Conservation (phyloP, 2,888 invertebrate species). For the Nemapogon koenigi region DNA sequence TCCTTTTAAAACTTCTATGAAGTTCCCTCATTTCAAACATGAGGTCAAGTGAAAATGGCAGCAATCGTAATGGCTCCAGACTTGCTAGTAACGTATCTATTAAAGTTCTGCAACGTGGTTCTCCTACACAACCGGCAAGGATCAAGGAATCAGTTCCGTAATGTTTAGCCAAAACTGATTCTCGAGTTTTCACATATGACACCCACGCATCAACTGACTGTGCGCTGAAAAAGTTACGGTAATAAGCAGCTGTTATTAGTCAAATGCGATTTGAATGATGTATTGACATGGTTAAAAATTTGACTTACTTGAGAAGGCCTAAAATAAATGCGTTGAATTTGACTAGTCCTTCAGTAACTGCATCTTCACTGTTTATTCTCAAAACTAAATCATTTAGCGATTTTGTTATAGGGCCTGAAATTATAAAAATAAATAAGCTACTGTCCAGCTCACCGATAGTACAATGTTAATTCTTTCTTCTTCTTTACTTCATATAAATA, state of each 20-base stretch:
- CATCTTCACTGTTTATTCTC: slow-evolving; percentile 82
- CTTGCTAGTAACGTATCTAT: slow-evolving; percentile 79
- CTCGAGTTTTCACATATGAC: slow-evolving; percentile 83
- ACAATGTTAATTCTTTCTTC: slow-evolving; percentile 1
- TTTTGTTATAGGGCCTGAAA: slow-evolving; percentile 76
- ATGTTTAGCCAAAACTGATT: slow-evolving; percentile 80
- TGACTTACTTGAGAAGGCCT: slow-evolving; percentile 81
- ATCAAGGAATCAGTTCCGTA: slow-evolving; percentile 80
- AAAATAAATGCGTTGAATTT: slow-evolving; percentile 90
- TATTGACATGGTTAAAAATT: neutral
- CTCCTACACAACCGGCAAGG: slow-evolving; percentile 65
- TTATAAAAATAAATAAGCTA: slow-evolving; percentile 6
- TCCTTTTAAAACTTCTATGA: slow-evolving; percentile 76
- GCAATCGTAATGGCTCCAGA: slow-evolving; percentile 78
- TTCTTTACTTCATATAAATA: too few relatives aligned
- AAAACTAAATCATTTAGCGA: slow-evolving; percentile 84
- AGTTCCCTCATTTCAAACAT: slow-evolving; percentile 80
- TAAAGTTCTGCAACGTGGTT: slow-evolving; percentile 63
- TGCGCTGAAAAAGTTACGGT: slow-evolving; percentile 55
- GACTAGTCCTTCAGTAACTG: slow-evolving; percentile 81
- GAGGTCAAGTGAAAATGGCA: slow-evolving; percentile 83
- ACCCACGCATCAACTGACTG: slow-evolving; percentile 91
- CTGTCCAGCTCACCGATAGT: neutral
- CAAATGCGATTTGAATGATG: neutral
- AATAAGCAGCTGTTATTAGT: too few relatives aligned